Evolutionary conservation across 2,797 vertebrate species (phyloP).

Genomic region (Rhincodon typus): DNA sequence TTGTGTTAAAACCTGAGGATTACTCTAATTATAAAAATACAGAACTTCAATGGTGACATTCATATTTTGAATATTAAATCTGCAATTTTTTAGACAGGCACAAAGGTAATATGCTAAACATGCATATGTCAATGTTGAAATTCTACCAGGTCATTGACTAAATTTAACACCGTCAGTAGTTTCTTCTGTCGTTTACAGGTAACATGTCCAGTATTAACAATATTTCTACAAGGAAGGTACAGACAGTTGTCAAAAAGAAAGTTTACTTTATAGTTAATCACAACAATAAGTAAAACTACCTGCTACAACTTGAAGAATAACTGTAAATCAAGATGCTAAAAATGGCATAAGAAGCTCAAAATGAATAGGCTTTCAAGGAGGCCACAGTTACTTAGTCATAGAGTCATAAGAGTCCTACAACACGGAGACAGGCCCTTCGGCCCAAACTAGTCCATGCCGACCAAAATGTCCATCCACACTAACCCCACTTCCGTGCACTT

Average conservation of each 20-base stretch:
- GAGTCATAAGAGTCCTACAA: too few relatives aligned
- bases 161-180: neutral
- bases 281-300: too few relatives aligned
- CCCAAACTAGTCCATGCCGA: too few relatives aligned
- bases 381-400: neutral
- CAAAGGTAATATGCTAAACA: neutral
- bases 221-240: neutral
- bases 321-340: neutral
- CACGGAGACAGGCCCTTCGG: too few relatives aligned
- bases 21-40: neutral
- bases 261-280: neutral
- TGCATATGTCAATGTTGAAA: neutral
- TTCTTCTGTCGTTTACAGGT: neutral
- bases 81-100: neutral
- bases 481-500: too few relatives aligned
- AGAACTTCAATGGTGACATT: neutral
- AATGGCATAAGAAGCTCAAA: neutral
- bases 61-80: neutral
- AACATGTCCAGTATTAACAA: neutral
- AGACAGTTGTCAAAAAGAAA: neutral
- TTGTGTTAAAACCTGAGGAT: neutral
- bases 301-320: neutral
- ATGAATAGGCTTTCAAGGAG: neutral
- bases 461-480: too few relatives aligned
- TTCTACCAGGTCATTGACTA: neutral